A percentile compares a stretch with the other conserved stretches of the same genome.
These are phyloP conservation scores for Phytoseiulus persimilis DNA, from an alignment of 2,888 invertebrate genomes.

Conservation along the genomic window DNA sequence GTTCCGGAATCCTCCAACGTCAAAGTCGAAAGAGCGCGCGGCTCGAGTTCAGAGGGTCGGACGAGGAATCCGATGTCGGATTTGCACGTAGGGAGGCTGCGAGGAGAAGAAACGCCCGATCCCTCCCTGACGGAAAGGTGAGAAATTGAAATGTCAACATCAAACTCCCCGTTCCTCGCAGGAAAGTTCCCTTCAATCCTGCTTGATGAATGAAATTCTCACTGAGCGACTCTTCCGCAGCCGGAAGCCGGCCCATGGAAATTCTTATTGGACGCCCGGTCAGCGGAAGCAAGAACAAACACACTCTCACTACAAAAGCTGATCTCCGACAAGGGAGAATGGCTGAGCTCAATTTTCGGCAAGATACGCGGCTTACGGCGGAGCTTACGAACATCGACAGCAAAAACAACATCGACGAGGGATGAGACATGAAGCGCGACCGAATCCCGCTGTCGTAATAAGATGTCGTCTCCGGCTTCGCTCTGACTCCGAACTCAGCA, in stretches of 20 bases:
- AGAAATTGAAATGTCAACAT: neutral
- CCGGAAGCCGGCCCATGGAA: neutral
- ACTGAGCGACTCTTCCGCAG: neutral
- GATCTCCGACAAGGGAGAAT: neutral
- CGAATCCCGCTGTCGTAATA: neutral
- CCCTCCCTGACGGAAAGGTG: neutral
- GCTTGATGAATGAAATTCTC: neutral
- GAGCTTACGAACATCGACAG: neutral
- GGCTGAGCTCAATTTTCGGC: too few relatives aligned
- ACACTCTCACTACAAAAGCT: neutral
- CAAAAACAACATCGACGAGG: neutral
- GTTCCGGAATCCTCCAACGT: neutral
- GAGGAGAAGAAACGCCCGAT: neutral
- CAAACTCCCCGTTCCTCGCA: neutral
- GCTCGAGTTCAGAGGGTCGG: neutral
- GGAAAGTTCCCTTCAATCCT: neutral
- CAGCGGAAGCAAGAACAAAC: neutral
- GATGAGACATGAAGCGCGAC: neutral
- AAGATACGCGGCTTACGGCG: neutral
- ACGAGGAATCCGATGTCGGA: neutral
- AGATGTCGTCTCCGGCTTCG: neutral
- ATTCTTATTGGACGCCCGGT: neutral
- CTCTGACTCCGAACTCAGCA: neutral
- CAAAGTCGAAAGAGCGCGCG: neutral
- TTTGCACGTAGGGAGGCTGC: neutral